A percentile compares a stretch with the other conserved stretches of the same genome.
These are phyloP conservation scores for Scyliorhinus canicula DNA, from an alignment of 2,797 vertebrate genomes.

Conservation along the genomic window DNA sequence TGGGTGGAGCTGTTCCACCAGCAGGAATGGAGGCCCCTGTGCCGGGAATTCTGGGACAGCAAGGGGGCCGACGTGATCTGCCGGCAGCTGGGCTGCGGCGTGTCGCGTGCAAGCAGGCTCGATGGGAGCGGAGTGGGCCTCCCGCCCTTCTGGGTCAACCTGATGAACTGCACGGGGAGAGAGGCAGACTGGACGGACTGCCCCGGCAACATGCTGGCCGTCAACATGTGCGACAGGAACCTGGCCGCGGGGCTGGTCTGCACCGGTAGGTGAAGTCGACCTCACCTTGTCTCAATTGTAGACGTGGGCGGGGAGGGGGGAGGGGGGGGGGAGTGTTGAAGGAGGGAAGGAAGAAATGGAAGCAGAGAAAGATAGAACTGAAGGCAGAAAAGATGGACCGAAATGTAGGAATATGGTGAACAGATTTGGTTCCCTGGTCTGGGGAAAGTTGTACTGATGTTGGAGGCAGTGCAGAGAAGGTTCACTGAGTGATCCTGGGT, in stretches of 20 bases:
- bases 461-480: too few species aligned
- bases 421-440: too few species aligned
- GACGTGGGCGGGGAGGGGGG: too few species aligned
- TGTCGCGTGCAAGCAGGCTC: rapidly evolving
- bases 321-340: too few species aligned
- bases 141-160: rapidly evolving
- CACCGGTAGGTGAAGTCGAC: slow-evolving; percentile 40
- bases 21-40: slow-evolving; percentile 40
- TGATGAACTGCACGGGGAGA: background rate
- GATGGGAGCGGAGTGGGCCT: too few species aligned
- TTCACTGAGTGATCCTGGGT: too few species aligned
- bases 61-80: slow-evolving; percentile 39
- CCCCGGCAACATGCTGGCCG: background rate
- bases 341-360: too few species aligned
- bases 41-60: background rate
- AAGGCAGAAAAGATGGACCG: too few species aligned
- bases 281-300: too few species aligned
- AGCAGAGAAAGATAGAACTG: too few species aligned
- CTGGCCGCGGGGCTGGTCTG: slow-evolving; percentile 41
- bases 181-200: slow-evolving; percentile 38
- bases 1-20: slow-evolving; percentile 33
- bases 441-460: too few species aligned
- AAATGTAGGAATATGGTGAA: too few species aligned
- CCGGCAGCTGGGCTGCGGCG: slow-evolving; percentile 40
- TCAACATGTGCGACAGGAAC: background rate